Conservation (phyloP, 2,113 vertebrate genomes). For the Istiophorus platypterus region DNA sequence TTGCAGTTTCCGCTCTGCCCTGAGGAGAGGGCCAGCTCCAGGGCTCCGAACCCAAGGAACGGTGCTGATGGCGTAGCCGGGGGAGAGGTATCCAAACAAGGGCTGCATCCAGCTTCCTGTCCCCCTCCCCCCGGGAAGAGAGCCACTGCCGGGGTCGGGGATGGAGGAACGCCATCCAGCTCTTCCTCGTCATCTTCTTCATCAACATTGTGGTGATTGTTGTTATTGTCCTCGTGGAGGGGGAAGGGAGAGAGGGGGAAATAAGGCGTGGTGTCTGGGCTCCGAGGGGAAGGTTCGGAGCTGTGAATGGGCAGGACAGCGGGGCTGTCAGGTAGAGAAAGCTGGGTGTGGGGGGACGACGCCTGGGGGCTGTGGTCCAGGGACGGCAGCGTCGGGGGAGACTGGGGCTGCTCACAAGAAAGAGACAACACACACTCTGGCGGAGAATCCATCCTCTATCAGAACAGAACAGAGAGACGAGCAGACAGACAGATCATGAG, state of each 20-base stretch:
- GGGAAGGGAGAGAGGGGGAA: constrained; percentile 79
- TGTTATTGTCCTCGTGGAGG: constrained; percentile 59
- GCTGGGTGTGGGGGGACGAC: constrained; percentile 61
- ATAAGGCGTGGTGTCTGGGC: constrained; percentile 71
- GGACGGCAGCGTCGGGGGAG: constrained; percentile 81
- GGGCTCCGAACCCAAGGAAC: constrained; percentile 77
- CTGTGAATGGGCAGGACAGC: constrained; percentile 67
- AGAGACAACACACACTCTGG: constrained; percentile 85
- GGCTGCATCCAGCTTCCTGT: constrained; percentile 71
- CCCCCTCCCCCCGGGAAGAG: constrained; percentile 79
- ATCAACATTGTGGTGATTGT: constrained; percentile 53
- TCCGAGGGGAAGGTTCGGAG: constrained; percentile 72
- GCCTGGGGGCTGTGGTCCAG: constrained; percentile 84
- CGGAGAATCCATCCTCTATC: constrained; percentile 87
- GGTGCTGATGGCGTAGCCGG: constrained; percentile 75
- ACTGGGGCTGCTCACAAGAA: constrained; percentile 82
- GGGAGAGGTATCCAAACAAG: constrained; percentile 78
- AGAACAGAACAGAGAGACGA: constrained; percentile 31
- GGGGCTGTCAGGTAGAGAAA: constrained; percentile 65
- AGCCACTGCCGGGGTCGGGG: constrained; percentile 81
- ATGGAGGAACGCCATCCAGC: constrained; percentile 72
- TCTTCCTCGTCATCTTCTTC: constrained; percentile 74
- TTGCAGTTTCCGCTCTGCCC: constrained; percentile 81
- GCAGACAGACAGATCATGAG: constrained; percentile 24
- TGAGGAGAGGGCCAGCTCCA: constrained; percentile 83